These are phyloP conservation scores for Pelochelys cantorii DNA, from an alignment of 2,797 vertebrate species.

Conservation along the genomic window DNA sequence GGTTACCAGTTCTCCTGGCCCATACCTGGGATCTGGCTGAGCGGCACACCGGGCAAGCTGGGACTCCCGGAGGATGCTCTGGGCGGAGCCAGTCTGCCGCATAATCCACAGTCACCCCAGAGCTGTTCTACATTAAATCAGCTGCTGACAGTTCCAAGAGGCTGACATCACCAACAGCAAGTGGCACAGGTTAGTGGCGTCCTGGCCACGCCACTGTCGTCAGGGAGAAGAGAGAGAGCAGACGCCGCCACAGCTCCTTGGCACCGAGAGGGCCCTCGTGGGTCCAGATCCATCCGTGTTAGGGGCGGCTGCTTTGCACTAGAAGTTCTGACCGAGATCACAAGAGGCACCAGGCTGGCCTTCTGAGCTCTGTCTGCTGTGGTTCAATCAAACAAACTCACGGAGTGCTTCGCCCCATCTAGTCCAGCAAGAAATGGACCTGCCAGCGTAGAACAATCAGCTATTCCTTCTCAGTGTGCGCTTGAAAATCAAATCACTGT, in stretches of 20 bases:
- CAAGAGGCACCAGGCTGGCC: accelerated
- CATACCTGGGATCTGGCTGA: not conserved
- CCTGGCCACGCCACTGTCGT: accelerated
- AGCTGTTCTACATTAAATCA: not conserved
- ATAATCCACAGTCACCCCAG: not conserved
- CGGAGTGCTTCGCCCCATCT: not conserved
- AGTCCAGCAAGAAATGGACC: not conserved
- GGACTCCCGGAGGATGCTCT: not conserved
- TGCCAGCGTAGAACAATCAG: accelerated
- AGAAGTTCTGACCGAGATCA: not conserved
- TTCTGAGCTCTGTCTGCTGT: accelerated
- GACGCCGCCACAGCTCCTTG: not conserved
- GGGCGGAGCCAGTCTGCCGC: not conserved
- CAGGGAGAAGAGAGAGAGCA: not conserved
- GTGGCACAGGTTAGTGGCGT: no score
- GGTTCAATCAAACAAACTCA: not conserved
- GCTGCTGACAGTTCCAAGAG: accelerated
- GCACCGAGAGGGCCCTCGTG: accelerated
- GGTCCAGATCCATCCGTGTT: accelerated
- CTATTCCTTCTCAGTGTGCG: not conserved
- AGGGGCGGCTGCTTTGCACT: accelerated
- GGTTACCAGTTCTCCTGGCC: not conserved
- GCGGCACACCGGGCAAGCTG: not conserved
- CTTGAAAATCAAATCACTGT: not conserved
- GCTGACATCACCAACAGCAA: not conserved